Base-by-base conservation (phyloP, 2,888 invertebrate species). In the Athetis lepigone region DNA sequence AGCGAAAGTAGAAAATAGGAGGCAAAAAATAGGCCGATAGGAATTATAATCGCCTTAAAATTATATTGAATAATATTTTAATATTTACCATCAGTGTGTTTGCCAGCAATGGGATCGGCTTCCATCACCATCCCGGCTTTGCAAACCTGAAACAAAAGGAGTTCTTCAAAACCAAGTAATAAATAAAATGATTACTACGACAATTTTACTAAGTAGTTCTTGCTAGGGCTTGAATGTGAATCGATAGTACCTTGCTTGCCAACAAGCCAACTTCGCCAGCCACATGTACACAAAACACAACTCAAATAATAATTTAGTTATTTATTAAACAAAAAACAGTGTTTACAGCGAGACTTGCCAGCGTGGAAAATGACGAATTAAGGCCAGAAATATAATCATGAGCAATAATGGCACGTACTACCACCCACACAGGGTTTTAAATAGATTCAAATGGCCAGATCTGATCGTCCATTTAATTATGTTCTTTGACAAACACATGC, bases 41-140 rank as follows among this genome's bases (percentile, higher is more conserved):
- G 47, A n/a, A n/a, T n/a, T n/a, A n/a, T n/a, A n/a, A n/a, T n/a
- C n/a, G n/a, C n/a, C n/a, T n/a, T n/a, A n/a, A n/a, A n/a, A n/a
- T n/a, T n/a, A n/a, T n/a, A n/a, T n/a, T n/a, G 8, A 36, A 27
- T 8, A 2, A 36, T 52, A 0, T 36, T 27, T 42, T 58, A 8
- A 66, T 80, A 84, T 77, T 91, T 87, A 94, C 94, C 94, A 83
- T 94, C 94, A 49, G 85, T 81, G 61, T 83, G 92, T 78, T 93
- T 92, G 68, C 90, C 93, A 73, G 91, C 80, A 67, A 94, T 91
- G 33, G 93, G 91, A 80, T 94, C 90, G 43, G 94, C 92, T 88
- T 94, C 94, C 90, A 94, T 92, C 85, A 94, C 94, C 94, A 94
- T 94, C 70, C 77, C 87, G 86, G 84, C 68, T 80, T 82, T 25